Percentiles rank a stretch among this genome's conserved stretches.
These are phyloP conservation scores for Apistogramma diplotaenia DNA, from an alignment of 2,113 vertebrate species.

Conservation along the genomic window DNA sequence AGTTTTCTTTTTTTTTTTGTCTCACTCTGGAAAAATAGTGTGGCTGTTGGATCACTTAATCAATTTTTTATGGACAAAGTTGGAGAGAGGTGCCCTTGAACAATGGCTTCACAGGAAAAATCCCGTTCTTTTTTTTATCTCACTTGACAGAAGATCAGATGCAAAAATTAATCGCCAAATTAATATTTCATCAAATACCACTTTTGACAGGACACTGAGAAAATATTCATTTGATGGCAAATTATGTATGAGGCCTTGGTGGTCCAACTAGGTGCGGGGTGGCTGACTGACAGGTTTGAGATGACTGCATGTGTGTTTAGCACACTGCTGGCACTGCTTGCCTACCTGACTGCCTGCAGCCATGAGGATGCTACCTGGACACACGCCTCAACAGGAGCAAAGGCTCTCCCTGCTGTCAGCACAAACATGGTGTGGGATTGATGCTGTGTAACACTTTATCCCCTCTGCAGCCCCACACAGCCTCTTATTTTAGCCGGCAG, in stretches of 20 bases:
- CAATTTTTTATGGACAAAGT: constrained; percentile 61
- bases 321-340: constrained; percentile 54
- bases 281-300: constrained; percentile 64
- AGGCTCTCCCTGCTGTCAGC: constrained; percentile 60
- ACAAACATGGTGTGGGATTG: constrained; percentile 48
- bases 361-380: constrained; percentile 60
- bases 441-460: constrained; percentile 37
- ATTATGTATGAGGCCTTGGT: constrained; percentile 72
- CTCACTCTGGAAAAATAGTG: constrained; percentile 25
- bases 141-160: constrained; percentile 69
- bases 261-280: constrained; percentile 40
- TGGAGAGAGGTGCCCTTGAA: constrained; percentile 63
- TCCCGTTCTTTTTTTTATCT: constrained; percentile 43
- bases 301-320: constrained; percentile 61
- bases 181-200: constrained; percentile 73
- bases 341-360: constrained; percentile 67
- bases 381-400: constrained; percentile 51
- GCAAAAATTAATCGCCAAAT: constrained; percentile 69
- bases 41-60: constrained; percentile 38
- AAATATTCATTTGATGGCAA: constrained; percentile 73
- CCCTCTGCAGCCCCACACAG: constrained; percentile 17
- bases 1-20: constrained; percentile 41
- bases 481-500: constrained; percentile 46
- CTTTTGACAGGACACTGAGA: constrained; percentile 56
- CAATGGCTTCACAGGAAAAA: constrained; percentile 53